phyloP scores from a whole-genome alignment of 2,797 vertebrate species.

The Notolabrus celidotus region DNA sequence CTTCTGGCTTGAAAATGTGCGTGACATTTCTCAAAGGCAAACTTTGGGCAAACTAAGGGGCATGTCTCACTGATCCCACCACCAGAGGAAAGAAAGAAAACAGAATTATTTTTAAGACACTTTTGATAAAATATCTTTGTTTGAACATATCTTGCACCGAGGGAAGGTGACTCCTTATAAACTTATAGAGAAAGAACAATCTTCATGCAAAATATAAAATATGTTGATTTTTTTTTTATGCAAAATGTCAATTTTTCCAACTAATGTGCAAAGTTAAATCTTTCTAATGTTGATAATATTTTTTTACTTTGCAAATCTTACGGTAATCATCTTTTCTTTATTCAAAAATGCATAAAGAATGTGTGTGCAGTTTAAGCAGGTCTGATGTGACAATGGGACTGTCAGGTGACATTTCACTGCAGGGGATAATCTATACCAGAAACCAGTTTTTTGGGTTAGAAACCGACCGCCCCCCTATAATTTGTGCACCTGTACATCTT shows the following conservation, averaged over 20 bases:
- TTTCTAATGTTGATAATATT: neutral
- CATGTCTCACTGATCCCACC: neutral
- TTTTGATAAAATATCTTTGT: no score
- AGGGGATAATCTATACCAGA: neutral
- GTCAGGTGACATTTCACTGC: neutral
- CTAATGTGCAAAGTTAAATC: no score
- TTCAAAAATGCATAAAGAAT: neutral
- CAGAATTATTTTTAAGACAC: no score
- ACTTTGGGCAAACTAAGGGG: neutral
- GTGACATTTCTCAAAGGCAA: neutral
- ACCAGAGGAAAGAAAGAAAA: no score
- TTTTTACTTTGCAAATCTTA: no score
- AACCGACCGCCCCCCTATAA: neutral
- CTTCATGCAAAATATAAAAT: neutral
- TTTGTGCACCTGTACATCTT: neutral
- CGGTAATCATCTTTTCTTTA: neutral
- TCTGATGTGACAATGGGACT: neutral
- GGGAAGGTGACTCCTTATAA: neutral
- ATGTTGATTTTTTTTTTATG: no score
- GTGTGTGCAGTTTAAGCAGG: neutral
- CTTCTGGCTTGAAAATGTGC: neutral
- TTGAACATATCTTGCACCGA: neutral
- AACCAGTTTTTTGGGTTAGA: neutral
- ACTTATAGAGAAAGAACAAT: neutral
- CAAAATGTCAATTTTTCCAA: neutral